Evolutionary conservation across 30 jellyfish, hydroid and myxozoan genomes (phyloP), one percentile per base, ranked within the genome.

Genomic region (Hydractinia echinata): DNA sequence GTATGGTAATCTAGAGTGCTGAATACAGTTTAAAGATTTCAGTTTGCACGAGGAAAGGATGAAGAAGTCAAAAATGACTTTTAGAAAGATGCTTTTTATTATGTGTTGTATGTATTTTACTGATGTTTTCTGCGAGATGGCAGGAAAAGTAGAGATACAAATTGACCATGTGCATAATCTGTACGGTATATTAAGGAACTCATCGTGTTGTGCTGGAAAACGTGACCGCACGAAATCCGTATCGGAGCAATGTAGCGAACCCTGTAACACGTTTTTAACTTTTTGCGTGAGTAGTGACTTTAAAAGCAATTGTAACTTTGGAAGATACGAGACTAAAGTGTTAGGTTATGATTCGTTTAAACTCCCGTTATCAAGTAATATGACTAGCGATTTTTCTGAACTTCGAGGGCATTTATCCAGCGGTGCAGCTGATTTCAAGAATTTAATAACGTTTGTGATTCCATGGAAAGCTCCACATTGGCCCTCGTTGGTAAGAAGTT

Each of bases 311-410:
- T 64, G 74, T 64, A 64, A 64, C 18, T 51, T n/a, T 13, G 74
- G 74, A 13, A 64, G 8, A 64, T n/a, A n/a, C 74, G 8, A 51
- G 8, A 64, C 74, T n/a, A 4, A 44, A 8, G 74, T 64, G 74
- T 51, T 64, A n/a, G 74, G 74, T 13, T n/a, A n/a, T 6, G 39
- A 64, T 64, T 64, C 74, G 19, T 64, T 64, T 13, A 64, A 64
- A 64, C 39, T 64, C 4, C 19, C 19, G 39, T n/a, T 64, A 51
- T 51, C 74, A 6, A 64, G 51, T n/a, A 44, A 64, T 51, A 51
- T 64, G 74, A 51, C 19, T 64, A n/a, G 39, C 16, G 74, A 64
- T 3, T 64, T 30, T 30, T 30, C 44, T 30, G 44, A 30, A 30
- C 44, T 30, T 30, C 44, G 44, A 30, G 44, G 44, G 44, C 44